phyloP scores from a whole-genome alignment of 2,797 vertebrate genomes.

The Chanos chanos region DNA sequence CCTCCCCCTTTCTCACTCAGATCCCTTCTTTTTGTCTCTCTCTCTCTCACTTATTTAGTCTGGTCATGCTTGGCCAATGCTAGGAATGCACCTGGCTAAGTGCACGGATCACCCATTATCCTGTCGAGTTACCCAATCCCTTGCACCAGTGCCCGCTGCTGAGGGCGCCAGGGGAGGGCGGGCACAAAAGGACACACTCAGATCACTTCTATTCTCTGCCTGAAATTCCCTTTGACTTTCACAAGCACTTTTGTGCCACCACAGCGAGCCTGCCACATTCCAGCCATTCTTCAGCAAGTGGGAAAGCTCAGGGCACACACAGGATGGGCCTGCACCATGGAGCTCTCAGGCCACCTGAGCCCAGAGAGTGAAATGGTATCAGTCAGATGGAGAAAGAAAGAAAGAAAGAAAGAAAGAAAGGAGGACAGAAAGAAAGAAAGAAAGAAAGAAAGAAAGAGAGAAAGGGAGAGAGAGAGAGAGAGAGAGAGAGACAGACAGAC shows the following conservation, averaged over 20 bases:
- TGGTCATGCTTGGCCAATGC: background rate
- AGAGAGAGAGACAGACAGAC: background rate
- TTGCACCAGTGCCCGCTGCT: too few species aligned
- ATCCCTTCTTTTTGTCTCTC: background rate
- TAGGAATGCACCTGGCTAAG: background rate
- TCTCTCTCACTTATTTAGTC: background rate
- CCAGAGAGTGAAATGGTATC: background rate
- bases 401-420: background rate
- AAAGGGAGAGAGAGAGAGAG: slow-evolving; percentile 12
- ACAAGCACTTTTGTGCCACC: too few species aligned
- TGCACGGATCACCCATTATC: background rate
- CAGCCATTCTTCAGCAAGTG: slow-evolving; percentile 28
- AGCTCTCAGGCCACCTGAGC: too few species aligned
- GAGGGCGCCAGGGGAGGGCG: background rate
- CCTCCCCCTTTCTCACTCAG: background rate
- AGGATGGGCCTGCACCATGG: slow-evolving; percentile 24
- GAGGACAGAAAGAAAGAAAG: slow-evolving; percentile 11
- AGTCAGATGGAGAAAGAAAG: slow-evolving; percentile 11
- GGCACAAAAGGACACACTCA: slow-evolving; percentile 1
- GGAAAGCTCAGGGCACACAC: background rate
- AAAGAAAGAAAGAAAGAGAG: slow-evolving; percentile 8
- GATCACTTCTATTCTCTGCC: background rate
- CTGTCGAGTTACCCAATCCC: background rate
- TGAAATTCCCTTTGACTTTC: background rate
- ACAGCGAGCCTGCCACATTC: slow-evolving; percentile 17